These are phyloP conservation scores for Dorcus hopei DNA, from an alignment of 2,888 invertebrate genomes.

Conservation along the genomic window DNA sequence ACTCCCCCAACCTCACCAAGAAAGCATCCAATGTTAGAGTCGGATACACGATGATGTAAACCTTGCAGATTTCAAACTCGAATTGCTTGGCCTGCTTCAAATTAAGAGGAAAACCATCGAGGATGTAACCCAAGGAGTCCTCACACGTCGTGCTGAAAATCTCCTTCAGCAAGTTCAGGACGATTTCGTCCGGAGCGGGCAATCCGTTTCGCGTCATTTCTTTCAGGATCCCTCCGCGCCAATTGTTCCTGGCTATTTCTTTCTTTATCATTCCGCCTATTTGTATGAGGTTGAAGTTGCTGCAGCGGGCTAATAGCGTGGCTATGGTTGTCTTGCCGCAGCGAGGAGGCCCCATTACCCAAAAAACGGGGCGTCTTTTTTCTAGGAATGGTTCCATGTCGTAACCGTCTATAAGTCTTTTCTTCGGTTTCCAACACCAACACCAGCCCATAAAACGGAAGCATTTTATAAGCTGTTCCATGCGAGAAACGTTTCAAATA, in stretches of 20 bases:
- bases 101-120: conserved; percentile 32
- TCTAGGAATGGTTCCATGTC: conserved; percentile 24
- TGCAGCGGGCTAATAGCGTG: conserved; percentile 24
- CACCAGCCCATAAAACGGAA: conserved; percentile 19
- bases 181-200: conserved; percentile 23
- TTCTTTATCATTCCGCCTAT: conserved; percentile 23
- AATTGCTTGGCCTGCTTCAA: conserved; percentile 30
- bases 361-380: conserved; percentile 27
- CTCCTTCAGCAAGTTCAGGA: conserved; percentile 26
- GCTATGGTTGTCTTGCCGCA: conserved; percentile 28
- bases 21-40: conserved; percentile 22
- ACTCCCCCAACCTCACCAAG: conserved; percentile 9
- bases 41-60: conserved; percentile 25
- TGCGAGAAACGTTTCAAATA: background rate
- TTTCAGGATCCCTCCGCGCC: conserved; percentile 21
- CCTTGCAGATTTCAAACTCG: conserved; percentile 31
- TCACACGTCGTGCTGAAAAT: conserved; percentile 16
- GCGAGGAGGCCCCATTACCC: conserved; percentile 29
- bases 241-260: conserved; percentile 20
- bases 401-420: conserved; percentile 14
- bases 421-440: conserved; percentile 18
- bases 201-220: conserved; percentile 14
- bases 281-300: conserved; percentile 25
- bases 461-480: conserved; percentile 12
- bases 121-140: conserved; percentile 27